phyloP scores from a whole-genome alignment of 2,113 vertebrate genomes.

The Zootoca vivipara region DNA sequence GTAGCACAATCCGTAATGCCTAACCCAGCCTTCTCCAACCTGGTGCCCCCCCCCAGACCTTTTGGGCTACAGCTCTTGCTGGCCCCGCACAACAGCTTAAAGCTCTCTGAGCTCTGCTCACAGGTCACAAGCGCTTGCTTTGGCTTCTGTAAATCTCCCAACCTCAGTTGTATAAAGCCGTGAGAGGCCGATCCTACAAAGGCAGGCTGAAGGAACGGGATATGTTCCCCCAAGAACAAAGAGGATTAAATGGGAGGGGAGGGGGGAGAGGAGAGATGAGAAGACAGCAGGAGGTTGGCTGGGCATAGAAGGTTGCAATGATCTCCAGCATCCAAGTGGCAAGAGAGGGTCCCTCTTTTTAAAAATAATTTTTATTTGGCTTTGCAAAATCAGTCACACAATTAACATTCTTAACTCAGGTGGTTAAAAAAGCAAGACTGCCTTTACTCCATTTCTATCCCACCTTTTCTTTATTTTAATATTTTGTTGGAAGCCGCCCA shows the following conservation, averaged over 20 bases:
- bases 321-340: too few relatives aligned
- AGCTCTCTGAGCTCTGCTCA: not conserved
- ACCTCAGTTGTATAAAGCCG: not conserved
- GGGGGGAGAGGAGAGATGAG: not conserved
- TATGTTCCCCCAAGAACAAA: not conserved
- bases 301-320: fast-evolving
- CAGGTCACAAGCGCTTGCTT: not conserved
- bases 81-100: not conserved
- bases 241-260: not conserved
- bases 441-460: too few relatives aligned
- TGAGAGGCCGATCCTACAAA: not conserved
- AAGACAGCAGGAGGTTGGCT: not conserved
- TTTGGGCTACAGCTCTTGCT: not conserved
- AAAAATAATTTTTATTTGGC: too few relatives aligned
- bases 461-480: too few relatives aligned
- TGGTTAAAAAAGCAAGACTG: too few relatives aligned
- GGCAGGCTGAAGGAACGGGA: not conserved
- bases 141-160: not conserved
- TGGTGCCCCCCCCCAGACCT: too few relatives aligned
- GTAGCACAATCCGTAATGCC: too few relatives aligned
- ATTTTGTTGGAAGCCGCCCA: too few relatives aligned
- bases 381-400: too few relatives aligned
- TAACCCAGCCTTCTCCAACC: not conserved
- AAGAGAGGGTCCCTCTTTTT: too few relatives aligned
- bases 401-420: too few relatives aligned